Conservation (phyloP, 2,113 vertebrate species). For the Lates calcarifer region DNA sequence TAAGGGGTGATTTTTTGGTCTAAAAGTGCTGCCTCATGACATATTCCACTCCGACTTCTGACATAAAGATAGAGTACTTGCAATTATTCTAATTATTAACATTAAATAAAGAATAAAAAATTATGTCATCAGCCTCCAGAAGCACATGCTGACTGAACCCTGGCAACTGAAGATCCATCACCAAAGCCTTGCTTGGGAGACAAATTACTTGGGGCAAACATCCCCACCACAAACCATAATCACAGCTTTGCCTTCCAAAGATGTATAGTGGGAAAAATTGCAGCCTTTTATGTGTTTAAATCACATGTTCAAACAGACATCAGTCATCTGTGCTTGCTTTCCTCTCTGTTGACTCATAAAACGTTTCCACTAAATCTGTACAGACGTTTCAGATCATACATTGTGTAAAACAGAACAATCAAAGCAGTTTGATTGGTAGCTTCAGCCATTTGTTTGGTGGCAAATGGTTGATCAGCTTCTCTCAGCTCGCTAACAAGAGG, state of each 20-base stretch:
- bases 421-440: background rate
- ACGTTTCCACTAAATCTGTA: slow-evolving; percentile 45
- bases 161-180: slow-evolving; percentile 40
- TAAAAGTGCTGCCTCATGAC: background rate
- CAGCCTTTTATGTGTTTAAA: slow-evolving; percentile 65
- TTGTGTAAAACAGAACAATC: slow-evolving; percentile 11
- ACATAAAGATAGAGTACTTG: background rate
- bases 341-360: slow-evolving; percentile 33
- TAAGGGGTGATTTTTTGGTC: background rate
- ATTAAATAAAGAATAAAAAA: background rate
- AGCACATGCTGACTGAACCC: slow-evolving; percentile 33
- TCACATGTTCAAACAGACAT: slow-evolving; percentile 64
- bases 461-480: slow-evolving; percentile 24
- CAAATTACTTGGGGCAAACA: slow-evolving; percentile 70
- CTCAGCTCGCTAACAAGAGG: slow-evolving; percentile 10
- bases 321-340: slow-evolving; percentile 17
- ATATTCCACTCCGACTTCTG: background rate
- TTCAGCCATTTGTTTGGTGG: slow-evolving; percentile 20
- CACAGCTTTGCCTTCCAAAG: slow-evolving; percentile 64
- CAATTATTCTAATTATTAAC: background rate
- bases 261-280: slow-evolving; percentile 71
- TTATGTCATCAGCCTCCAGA: background rate
- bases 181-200: slow-evolving; percentile 62
- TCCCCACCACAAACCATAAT: slow-evolving; percentile 76
- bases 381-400: slow-evolving; percentile 28